phyloP scores from a whole-genome alignment of 2,797 vertebrate genomes.

The Picus viridis region DNA sequence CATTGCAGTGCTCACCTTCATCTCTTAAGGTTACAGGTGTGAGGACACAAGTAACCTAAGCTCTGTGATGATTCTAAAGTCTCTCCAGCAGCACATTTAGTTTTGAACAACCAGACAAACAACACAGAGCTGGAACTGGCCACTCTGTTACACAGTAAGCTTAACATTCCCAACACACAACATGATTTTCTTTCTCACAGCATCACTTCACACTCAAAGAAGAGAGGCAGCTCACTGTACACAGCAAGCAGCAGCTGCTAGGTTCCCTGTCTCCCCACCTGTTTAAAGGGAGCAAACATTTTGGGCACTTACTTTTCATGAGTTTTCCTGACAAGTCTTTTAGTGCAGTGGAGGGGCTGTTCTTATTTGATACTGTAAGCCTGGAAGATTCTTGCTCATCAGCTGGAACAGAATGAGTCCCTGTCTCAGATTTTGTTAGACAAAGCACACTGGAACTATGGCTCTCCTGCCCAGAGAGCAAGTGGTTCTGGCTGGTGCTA shows the following conservation, averaged over 20 bases:
- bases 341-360: conserved; percentile 83
- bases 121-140: background rate
- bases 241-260: background rate
- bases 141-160: background rate
- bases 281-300: background rate
- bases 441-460: conserved; percentile 37
- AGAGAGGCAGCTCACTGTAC: background rate
- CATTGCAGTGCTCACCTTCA: background rate
- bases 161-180: background rate
- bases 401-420: conserved; percentile 58
- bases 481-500: conserved; percentile 64
- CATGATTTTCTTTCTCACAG: background rate
- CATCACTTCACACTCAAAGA: background rate
- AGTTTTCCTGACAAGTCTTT: conserved; percentile 91
- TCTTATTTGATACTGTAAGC: conserved; percentile 83
- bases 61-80: background rate
- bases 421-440: conserved; percentile 50
- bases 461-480: conserved; percentile 67
- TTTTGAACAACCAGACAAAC: background rate
- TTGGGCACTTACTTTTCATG: conserved; percentile 92
- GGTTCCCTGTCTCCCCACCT: background rate
- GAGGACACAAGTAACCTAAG: background rate
- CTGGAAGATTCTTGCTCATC: conserved; percentile 82
- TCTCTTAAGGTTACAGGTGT: background rate
- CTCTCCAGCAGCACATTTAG: conserved; percentile 11